These are phyloP conservation scores for Apolygus lucorum DNA, from an alignment of 1,140 invertebrate genomes.

Conservation along the genomic window DNA sequence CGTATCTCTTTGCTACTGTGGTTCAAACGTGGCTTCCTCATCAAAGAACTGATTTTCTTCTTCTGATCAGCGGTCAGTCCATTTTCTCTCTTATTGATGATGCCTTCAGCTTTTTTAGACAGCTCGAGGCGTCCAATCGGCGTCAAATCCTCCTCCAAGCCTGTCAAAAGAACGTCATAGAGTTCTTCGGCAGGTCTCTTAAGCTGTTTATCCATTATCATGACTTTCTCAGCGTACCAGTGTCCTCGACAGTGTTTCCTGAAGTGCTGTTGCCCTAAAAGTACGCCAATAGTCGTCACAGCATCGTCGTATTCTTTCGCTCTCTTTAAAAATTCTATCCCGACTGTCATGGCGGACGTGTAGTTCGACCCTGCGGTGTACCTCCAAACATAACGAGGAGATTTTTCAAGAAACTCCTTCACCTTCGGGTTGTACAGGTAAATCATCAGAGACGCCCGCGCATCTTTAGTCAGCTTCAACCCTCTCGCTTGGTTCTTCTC, in stretches of 20 bases:
- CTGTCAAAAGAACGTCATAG: background rate
- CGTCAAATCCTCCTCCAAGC: background rate
- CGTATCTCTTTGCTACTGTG: background rate
- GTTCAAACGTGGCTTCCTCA: background rate
- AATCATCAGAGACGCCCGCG: background rate
- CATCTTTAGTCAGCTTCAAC: background rate
- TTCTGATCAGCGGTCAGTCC: background rate
- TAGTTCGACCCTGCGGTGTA: slow-evolving; percentile 3
- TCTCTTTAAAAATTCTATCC: background rate
- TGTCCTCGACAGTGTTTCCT: slow-evolving; percentile 6
- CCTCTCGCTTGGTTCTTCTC: background rate
- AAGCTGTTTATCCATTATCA: background rate
- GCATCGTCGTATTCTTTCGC: background rate
- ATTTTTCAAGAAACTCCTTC: background rate
- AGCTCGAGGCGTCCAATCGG: background rate
- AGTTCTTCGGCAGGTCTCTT: background rate
- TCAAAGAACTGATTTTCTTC: background rate
- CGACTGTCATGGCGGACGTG: background rate
- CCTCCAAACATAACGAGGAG: background rate
- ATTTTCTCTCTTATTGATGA: background rate
- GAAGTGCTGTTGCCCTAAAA: background rate
- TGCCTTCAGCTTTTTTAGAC: background rate
- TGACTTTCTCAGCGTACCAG: background rate
- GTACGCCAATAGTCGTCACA: background rate
- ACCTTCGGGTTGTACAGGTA: background rate